These are phyloP conservation scores for Cydia splendana DNA, from an alignment of 1,140 invertebrate species.

Conservation along the genomic window DNA sequence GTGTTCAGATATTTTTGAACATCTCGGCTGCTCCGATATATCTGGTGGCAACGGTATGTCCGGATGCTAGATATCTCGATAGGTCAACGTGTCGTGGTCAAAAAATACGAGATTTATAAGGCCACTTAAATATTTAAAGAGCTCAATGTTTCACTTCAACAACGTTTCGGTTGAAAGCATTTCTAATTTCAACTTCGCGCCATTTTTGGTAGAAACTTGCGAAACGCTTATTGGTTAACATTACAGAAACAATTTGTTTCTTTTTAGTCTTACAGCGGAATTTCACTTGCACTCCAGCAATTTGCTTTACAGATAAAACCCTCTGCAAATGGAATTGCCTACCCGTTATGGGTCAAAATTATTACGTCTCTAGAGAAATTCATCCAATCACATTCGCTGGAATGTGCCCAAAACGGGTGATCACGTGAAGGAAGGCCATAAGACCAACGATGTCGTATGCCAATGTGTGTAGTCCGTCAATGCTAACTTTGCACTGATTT, in stretches of 20 bases:
- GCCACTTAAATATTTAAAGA: no score
- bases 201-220: neutral
- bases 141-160: no score
- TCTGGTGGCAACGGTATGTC: no score
- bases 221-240: neutral
- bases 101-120: no score
- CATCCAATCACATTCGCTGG: conserved; percentile 32
- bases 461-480: neutral
- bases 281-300: conserved; percentile 17
- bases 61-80: no score
- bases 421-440: neutral
- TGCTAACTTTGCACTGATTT: neutral
- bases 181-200: neutral
- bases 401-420: conserved; percentile 33
- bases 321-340: conserved; percentile 4
- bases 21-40: no score
- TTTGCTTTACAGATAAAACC: neutral
- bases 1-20: no score
- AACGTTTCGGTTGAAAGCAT: neutral
- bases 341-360: conserved; percentile 16
- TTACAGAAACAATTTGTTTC: conserved; percentile 9
- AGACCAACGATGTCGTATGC: neutral
- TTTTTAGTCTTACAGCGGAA: neutral
- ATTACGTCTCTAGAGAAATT: conserved; percentile 22
- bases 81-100: no score